Base-by-base conservation (phyloP, 2,888 invertebrate genomes). In the Brachycybe producta region DNA sequence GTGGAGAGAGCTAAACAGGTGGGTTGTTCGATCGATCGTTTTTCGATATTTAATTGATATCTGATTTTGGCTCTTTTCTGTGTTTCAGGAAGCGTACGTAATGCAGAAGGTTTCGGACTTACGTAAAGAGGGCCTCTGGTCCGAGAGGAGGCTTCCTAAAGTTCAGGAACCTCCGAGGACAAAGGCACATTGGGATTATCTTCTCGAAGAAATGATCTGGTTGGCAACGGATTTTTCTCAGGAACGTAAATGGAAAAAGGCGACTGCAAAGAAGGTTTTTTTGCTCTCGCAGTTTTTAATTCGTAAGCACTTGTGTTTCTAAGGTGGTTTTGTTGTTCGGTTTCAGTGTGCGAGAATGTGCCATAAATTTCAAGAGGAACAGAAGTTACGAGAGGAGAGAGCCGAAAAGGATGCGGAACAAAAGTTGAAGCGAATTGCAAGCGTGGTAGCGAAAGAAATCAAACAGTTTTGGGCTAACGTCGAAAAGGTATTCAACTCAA, bases 141-240 rank as follows among this genome's bases (percentile, higher is more conserved):
- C 91, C 47, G 86, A 88, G 67, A 80, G 82, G 61, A 76, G 92
- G 51, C 73, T 94, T 65, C 92, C 92, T 48, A 91, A 91, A 71
- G 79, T 90, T 56, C 81, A 86, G 65, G 91, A 91, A 70, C 88
- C 91, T 59, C 77, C 82, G 54, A 75, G 95, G 56, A 75, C 79
- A 47, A 97, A 95, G 72, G 83, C 88, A 26, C 97, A 98, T 69
- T 97, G 97, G 95, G 98, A 98, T 70, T 97, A 92, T 69, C 72
- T 98, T 56, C 72, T 99, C 36, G 97, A 98, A 69, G 98, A 98
- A 72, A 94, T 95, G 91, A 84, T 84, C 34, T 98, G 98, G 98
- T 74, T 99, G 58, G 88, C 94, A 32, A 85, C 90, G 34, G 97
- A 98, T 71, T 98, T 98, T 70, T 86, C 86, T 26, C 88, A 92